Base-by-base conservation (phyloP, 2,113 vertebrate species). In the Phaethornis superciliosus region DNA sequence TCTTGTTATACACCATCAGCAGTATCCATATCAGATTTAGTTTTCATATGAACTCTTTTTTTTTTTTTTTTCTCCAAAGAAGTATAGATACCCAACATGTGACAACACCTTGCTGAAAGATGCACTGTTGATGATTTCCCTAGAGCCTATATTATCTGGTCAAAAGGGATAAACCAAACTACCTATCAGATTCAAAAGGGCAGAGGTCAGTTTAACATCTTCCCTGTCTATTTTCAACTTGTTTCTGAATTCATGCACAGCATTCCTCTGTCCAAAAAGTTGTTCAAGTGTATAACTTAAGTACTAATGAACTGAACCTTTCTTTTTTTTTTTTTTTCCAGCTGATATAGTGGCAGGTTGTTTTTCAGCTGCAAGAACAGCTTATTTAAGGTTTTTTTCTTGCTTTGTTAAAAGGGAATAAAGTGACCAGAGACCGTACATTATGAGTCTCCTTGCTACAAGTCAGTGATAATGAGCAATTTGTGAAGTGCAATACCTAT, bases 391-490 rank as follows among this genome's bases (percentile, higher is more conserved):
- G 0, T 35, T 40, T 85, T 83, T 87, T 60, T 30, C 27, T 76
- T 51, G 12, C 13, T 55, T 30, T 81, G 42, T 90, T 77, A 75
- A 30, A 32, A 89, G 46, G 86, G 54, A 88, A 15, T 81, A 67
- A 84, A 85, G 42, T 89, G 63, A 15, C 9, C 74, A 79, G 69
- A 91, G 22, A 42, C 37, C 42, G 20, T 71, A 78, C 19, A 40
- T 88, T 78, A 84, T 3, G 21, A 70, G 24, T 63, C 16, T 90
- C 81, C 86, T 63, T 82, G 63, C 59, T 84, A 86, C 51, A 88
- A 82, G 76, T 83, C 24, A 67, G 74, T 3, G 20, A 47, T 94
- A 95, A 96, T 67, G 60, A 97, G 55, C 86, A 91, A 83, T 84
- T 93, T 94, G n/a, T 82, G 68, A 90, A 90, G 56, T 58, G 58